Percentiles rank a stretch among this genome's conserved stretches.
These are phyloP conservation scores for Forficula auricularia DNA, from an alignment of 1,140 invertebrate genomes.

Conservation along the genomic window DNA sequence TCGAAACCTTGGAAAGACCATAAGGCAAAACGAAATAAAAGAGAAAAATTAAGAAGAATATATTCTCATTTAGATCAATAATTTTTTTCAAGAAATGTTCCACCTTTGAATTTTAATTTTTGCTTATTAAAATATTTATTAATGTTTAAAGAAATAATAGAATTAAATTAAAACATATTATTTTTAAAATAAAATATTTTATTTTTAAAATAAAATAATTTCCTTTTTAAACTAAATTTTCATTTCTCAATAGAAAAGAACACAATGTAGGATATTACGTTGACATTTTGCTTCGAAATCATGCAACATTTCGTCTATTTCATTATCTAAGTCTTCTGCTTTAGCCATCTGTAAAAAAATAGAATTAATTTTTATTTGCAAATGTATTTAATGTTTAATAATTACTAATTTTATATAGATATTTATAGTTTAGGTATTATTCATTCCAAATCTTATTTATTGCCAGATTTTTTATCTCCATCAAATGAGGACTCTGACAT, in stretches of 20 bases:
- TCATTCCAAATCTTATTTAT: too few relatives aligned
- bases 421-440: too few relatives aligned
- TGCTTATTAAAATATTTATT: too few relatives aligned
- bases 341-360: conserved; percentile 52
- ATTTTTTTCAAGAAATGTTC: conserved; percentile 5
- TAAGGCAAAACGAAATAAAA: conserved; percentile 55
- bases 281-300: conserved; percentile 85
- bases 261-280: conserved; percentile 76
- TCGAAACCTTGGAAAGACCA: conserved; percentile 74
- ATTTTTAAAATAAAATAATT: background rate
- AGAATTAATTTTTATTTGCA: conserved; percentile 5
- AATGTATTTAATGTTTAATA: too few relatives aligned
- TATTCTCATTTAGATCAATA: conserved; percentile 64
- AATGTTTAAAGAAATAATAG: too few relatives aligned
- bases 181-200: too few relatives aligned
- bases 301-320: conserved; percentile 91
- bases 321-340: conserved; percentile 90
- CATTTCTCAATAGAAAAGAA: conserved; percentile 72
- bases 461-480: too few relatives aligned
- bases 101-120: too few relatives aligned
- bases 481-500: too few relatives aligned
- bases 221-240: background rate
- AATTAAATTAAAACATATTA: too few relatives aligned
- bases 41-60: conserved; percentile 65
- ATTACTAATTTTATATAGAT: too few relatives aligned